A percentile compares a stretch with the other conserved stretches of the same genome.
phyloP scores from a whole-genome alignment of 2,113 vertebrate species.

The Paraplagusia blochii region DNA sequence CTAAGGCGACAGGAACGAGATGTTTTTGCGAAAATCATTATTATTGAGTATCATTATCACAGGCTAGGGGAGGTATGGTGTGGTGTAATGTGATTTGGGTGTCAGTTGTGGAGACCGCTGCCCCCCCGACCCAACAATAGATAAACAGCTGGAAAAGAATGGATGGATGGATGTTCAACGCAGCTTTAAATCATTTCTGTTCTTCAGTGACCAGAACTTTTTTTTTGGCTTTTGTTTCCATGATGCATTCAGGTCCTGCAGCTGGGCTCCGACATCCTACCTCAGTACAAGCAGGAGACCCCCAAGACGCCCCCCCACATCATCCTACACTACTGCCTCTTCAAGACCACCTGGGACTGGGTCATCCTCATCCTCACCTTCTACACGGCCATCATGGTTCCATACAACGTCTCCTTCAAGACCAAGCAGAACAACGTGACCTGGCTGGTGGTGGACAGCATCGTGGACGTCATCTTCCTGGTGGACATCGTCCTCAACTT shows the following conservation, averaged over 20 bases:
- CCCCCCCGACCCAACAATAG: too few species aligned
- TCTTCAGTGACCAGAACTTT: too few species aligned
- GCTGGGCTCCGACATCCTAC: conserved; percentile 96
- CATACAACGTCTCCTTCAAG: conserved; percentile 99
- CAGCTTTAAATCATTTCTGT: too few species aligned
- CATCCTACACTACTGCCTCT: conserved; percentile 98
- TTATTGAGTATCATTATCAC: too few species aligned
- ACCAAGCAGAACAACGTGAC: conserved; percentile 99
- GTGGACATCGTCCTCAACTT: conserved; percentile 99
- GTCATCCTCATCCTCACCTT: conserved; percentile 99
- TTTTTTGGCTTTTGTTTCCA: background rate
- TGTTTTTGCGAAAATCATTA: too few species aligned
- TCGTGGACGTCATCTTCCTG: conserved; percentile 97
- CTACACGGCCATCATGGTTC: conserved; percentile 99
- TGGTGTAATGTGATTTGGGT: too few species aligned
- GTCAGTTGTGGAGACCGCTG: too few species aligned
- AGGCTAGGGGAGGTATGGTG: too few species aligned
- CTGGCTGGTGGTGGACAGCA: conserved; percentile 98
- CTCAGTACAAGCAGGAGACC: conserved; percentile 99
- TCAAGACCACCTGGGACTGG: conserved; percentile 99
- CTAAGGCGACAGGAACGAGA: too few species aligned
- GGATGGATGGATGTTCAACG: too few species aligned
- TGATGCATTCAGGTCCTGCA: conserved; percentile 86
- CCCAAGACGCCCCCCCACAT: conserved; percentile 98
- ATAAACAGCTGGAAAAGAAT: too few species aligned